phyloP scores from a whole-genome alignment of 2,113 vertebrate genomes.

The Terrapene triunguis region DNA sequence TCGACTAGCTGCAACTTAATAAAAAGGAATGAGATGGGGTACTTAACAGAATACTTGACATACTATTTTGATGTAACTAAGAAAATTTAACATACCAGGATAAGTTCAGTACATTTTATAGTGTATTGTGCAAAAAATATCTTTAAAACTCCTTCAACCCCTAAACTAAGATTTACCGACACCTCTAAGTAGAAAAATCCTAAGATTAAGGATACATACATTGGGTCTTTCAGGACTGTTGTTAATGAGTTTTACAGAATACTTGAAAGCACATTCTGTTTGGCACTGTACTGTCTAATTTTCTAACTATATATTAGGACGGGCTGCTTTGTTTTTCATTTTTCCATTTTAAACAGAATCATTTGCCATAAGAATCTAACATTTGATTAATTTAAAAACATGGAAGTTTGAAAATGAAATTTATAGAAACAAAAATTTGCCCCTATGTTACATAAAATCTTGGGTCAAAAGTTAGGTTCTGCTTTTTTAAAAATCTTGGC shows the following conservation, averaged over 20 bases:
- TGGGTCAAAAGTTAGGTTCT: not conserved
- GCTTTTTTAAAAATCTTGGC: not conserved
- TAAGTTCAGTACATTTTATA: not conserved
- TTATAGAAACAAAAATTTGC: rapidly evolving
- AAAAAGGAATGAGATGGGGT: rapidly evolving
- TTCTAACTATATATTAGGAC: rapidly evolving
- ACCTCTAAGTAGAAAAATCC: not conserved
- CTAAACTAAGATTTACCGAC: not conserved
- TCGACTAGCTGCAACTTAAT: rapidly evolving
- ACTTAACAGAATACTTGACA: rapidly evolving
- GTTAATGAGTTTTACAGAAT: rapidly evolving
- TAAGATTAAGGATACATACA: rapidly evolving
- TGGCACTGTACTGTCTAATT: rapidly evolving
- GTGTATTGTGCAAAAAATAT: not conserved
- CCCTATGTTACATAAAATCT: rapidly evolving
- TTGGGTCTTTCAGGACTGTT: rapidly evolving
- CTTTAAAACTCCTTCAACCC: not conserved
- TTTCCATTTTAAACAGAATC: rapidly evolving
- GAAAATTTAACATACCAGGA: not conserved
- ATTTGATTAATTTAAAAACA: not conserved
- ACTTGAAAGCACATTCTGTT: rapidly evolving
- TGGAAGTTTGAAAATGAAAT: not conserved
- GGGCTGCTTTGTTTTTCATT: rapidly evolving
- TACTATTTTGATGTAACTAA: rapidly evolving
- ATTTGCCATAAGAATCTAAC: rapidly evolving